Evolutionary conservation across 2,113 vertebrate genomes (phyloP).

Genomic region (Cervus canadensis): DNA sequence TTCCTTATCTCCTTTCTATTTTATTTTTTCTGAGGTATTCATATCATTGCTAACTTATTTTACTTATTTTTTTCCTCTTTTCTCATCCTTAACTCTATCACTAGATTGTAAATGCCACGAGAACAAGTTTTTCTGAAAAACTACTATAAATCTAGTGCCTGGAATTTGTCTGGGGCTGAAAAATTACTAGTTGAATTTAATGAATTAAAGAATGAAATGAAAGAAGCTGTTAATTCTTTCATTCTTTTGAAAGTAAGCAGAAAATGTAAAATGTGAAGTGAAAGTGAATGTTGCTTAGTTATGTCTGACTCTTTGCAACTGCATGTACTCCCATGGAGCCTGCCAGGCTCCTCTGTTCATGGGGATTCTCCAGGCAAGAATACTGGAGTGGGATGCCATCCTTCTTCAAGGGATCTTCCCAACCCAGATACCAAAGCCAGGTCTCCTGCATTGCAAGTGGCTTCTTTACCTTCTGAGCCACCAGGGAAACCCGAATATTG

Average conservation of each 20-base stretch:
- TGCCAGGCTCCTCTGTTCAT: neutral
- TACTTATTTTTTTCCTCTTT: neutral
- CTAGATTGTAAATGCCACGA: neutral
- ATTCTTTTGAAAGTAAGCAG: neutral
- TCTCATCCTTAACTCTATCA: neutral
- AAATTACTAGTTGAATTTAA: neutral
- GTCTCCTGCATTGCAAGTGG: neutral
- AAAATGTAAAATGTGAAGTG: neutral
- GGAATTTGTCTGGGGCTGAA: neutral
- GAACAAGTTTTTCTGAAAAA: neutral
- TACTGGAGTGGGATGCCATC: neutral
- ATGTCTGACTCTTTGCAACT: neutral
- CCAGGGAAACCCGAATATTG: rapidly evolving
- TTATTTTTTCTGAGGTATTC: neutral
- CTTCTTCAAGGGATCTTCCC: neutral
- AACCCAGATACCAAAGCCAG: neutral
- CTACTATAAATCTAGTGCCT: neutral
- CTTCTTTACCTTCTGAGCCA: neutral
- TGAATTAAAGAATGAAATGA: neutral
- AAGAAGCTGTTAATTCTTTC: neutral
- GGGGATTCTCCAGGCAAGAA: neutral
- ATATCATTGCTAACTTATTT: neutral
- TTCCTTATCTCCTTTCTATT: neutral
- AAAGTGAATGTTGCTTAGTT: neutral
- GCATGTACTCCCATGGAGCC: neutral